Percentiles rank a stretch among this genome's conserved stretches.
Conservation (phyloP, 2,113 vertebrate genomes). For the Corythaeola cristata region DNA sequence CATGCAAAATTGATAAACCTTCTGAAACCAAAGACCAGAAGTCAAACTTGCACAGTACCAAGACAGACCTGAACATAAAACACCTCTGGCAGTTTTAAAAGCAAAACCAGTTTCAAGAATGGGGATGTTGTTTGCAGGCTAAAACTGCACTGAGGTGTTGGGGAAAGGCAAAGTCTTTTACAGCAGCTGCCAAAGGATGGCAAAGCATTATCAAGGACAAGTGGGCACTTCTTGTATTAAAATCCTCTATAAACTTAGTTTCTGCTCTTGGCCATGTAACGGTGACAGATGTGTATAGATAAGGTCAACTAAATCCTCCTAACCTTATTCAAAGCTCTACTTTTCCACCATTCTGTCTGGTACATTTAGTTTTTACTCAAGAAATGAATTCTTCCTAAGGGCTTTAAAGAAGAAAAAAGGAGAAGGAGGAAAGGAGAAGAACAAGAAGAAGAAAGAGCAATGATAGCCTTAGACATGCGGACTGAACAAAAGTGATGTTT, state of each 20-base stretch:
- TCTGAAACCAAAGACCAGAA: background rate
- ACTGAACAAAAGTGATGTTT: background rate
- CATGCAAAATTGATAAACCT: background rate
- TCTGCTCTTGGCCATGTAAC: background rate
- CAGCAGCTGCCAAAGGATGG: background rate
- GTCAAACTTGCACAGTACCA: background rate
- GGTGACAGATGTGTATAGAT: background rate
- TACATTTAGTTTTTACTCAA: background rate
- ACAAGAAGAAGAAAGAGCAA: background rate
- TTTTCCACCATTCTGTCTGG: background rate
- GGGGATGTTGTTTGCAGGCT: background rate
- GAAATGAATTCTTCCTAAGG: background rate
- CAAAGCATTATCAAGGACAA: background rate
- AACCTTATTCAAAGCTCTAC: background rate
- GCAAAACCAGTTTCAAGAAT: background rate
- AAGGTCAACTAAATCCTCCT: background rate
- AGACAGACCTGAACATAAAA: background rate
- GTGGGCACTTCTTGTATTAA: background rate
- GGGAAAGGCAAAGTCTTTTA: background rate
- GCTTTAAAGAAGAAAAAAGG: background rate
- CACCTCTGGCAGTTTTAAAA: background rate
- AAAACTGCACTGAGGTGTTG: background rate
- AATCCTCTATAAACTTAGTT: background rate
- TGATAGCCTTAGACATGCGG: background rate
- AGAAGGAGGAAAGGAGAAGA: background rate